Conservation (phyloP, 2,888 invertebrate genomes). For the Clanis bilineata region DNA sequence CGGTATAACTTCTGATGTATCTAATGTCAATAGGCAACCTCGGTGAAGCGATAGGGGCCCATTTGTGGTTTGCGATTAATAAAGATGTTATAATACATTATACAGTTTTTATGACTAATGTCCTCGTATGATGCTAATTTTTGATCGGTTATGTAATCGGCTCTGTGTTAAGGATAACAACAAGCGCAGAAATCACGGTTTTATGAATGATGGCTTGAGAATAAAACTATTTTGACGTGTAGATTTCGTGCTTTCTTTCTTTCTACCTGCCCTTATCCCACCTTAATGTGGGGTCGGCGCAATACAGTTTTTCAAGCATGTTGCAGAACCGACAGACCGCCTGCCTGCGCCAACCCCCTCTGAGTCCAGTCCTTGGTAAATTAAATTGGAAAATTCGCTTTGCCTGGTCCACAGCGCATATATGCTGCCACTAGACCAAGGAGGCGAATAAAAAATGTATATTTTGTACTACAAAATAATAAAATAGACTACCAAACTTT, state of each 20-base stretch:
- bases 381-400: too few species aligned
- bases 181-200: neutral
- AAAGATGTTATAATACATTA: slow-evolving; percentile 20
- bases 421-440: too few species aligned
- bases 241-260: neutral
- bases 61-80: slow-evolving; percentile 36
- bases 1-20: slow-evolving; percentile 67
- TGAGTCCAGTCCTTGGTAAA: too few species aligned
- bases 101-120: slow-evolving; percentile 19
- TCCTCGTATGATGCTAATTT: neutral
- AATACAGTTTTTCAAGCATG: too few species aligned
- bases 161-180: neutral
- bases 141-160: slow-evolving; percentile 1
- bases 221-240: neutral
- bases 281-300: too few species aligned
- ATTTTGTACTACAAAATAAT: too few species aligned
- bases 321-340: too few species aligned
- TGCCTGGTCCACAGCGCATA: too few species aligned
- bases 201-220: neutral
- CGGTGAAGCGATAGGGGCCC: slow-evolving; percentile 36
- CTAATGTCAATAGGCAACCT: slow-evolving; percentile 52
- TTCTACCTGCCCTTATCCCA: too few species aligned
- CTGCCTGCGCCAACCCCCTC: too few species aligned
- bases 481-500: too few species aligned
- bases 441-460: too few species aligned